Evolutionary conservation across 2,888 invertebrate genomes (phyloP), one percentile per base, ranked within the genome.

Genomic region (Acleris laterana): DNA sequence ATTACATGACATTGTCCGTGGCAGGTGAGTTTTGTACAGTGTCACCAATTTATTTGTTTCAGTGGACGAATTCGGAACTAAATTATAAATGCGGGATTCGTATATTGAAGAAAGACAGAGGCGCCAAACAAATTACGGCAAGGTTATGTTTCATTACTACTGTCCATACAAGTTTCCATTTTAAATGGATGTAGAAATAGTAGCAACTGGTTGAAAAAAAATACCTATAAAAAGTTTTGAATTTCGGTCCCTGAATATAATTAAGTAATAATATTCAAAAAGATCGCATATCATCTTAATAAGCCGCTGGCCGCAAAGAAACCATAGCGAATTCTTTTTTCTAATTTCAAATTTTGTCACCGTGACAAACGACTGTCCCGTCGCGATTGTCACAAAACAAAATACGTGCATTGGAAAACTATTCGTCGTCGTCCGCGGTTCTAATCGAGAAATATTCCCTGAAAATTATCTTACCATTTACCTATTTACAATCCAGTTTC

Each of bases 301-400:
- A 16, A 16, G 52, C 2, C 1, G n/a, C 55, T 65, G 62, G 46
- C 56, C 44, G 52, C 25, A 42, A 52, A 52, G 13, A 50, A 61
- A 51, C 56, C 65, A 52, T 46, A 62, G 62, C 57, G 61, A 57
- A 62, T 62, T 57, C 61, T 62, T 57, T 66, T 66, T 66, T 66
- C 62, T 57, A 66, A 52, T 66, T 66, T 66, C 62, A 66, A 66
- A 66, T 57, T 66, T 62, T 62, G 61, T 61, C 61, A 62, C 13
- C 25, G 11, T 32, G 66, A 61, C 65, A 66, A 61, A 56, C 49
- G 58, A 58, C 48, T 49, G 58, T 32, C 42, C 48, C 53, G 49
- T 52, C 46, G 46, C 57, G 62, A 51, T 66, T 63, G 57, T 58
- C 63, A 32, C 25, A 42, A 66, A 66, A 66, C 66, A 66, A 66